Evolutionary conservation across 2,113 vertebrate species (phyloP).

Genomic region (Larimichthys polyactis): DNA sequence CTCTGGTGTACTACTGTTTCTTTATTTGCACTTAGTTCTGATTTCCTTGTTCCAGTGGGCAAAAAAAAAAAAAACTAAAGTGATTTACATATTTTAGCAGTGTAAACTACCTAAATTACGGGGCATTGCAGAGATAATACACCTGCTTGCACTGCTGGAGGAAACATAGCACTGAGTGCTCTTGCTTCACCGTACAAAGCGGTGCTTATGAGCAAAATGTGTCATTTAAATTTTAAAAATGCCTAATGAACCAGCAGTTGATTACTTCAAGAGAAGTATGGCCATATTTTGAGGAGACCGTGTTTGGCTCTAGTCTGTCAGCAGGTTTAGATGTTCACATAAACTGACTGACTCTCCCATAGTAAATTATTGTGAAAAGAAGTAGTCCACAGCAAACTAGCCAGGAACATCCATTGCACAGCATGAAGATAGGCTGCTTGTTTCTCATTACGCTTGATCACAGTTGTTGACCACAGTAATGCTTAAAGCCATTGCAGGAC

Average conservation of each 20-base stretch:
- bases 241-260: background rate
- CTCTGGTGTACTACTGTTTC: constrained; percentile 65
- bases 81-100: constrained; percentile 35
- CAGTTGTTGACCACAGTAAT: constrained; percentile 60
- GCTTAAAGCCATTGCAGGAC: constrained; percentile 81
- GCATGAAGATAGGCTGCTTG: constrained; percentile 62
- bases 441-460: constrained; percentile 65
- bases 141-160: constrained; percentile 1
- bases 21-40: constrained; percentile 71
- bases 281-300: constrained; percentile 13
- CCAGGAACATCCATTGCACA: constrained; percentile 36
- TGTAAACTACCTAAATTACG: constrained; percentile 21
- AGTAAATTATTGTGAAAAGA: constrained; percentile 36
- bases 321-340: constrained; percentile 1
- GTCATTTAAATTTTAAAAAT: background rate
- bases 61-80: constrained; percentile 17
- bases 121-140: constrained; percentile 15
- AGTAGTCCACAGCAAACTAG: constrained; percentile 23
- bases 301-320: constrained; percentile 10
- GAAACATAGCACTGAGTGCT: background rate
- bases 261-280: constrained; percentile 18
- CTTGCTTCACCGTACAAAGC: background rate
- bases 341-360: constrained; percentile 15
- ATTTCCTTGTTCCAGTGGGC: constrained; percentile 25
- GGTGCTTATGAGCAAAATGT: constrained; percentile 7